Base-by-base conservation (phyloP, 2,113 vertebrate species). In the Felis chaus region DNA sequence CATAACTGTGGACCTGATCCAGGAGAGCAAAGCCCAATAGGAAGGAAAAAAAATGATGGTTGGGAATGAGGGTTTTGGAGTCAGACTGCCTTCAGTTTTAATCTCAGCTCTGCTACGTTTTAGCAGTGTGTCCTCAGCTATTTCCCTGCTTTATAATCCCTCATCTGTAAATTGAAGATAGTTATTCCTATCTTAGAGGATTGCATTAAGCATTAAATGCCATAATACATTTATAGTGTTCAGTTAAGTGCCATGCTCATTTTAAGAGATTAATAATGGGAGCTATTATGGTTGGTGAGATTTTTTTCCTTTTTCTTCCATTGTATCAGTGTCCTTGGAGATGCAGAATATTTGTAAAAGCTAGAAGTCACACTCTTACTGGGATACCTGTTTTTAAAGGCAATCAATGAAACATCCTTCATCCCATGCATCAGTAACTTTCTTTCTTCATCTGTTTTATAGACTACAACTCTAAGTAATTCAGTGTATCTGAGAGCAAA, bases 181-280 rank as follows among this genome's bases (percentile, higher is more conserved):
- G 36, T 66, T 81, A 86, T 53, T 78, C 45, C 33, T 53, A 39
- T 48, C 48, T 65, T 29, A 89, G 8, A 87, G 41, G 18, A 45
- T 41, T 88, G 29, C 18, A 69, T 71, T 89, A 66, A 85, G 19
- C 85, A 85, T 85, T 81, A 65, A 82, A 83, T 55, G 53, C 63
- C 33, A 41, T 78, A 23, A 65, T 78, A 85, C 31, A 48, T 41
- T 33, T 39, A 87, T 53, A 96, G 14, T 18, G 15, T 45, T 93
- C 65, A 91, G 15, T 8, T 57, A 93, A 95, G 74, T 12, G 2
- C 45, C 23, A 18, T 33, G 79, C 11, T 91, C 50, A 79, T 94
- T 92, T 93, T 86, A 92, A 81, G 68, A 90, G 45, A 79, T 71
- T 96, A 97, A 73, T 78, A 86, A 79, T 78, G 61, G 63, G 61